Conservation (phyloP, 2,888 invertebrate species). For the Sinelater perroti region DNA sequence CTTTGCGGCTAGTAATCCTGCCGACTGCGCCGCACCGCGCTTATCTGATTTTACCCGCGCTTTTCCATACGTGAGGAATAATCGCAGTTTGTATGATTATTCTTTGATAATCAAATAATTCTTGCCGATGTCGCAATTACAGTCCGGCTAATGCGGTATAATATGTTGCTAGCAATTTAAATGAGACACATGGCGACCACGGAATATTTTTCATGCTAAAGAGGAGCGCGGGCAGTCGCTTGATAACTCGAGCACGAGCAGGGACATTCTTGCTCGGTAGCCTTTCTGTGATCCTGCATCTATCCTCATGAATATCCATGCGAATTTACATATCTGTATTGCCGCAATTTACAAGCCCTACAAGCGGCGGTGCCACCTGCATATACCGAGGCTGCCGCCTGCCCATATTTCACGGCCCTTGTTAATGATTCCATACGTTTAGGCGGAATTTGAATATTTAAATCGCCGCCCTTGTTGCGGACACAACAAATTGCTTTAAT, state of each 20-base stretch:
- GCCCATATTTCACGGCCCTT: slow-evolving; percentile 36
- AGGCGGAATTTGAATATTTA: slow-evolving; percentile 36
- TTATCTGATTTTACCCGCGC: no score
- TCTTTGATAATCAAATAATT: no score
- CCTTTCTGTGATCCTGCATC: slow-evolving; percentile 38
- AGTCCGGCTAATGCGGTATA: no score
- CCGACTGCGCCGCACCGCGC: no score
- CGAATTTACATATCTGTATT: slow-evolving; percentile 52
- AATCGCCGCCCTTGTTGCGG: slow-evolving; percentile 23
- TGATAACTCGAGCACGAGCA: slow-evolving; percentile 32
- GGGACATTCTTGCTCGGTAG: slow-evolving; percentile 35
- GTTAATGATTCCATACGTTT: slow-evolving; percentile 39
- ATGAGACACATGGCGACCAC: no score
- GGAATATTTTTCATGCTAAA: no score
- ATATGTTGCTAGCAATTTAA: no score
- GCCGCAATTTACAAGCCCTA: slow-evolving; percentile 52
- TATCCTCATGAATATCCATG: slow-evolving; percentile 51
- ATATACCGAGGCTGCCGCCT: slow-evolving; percentile 41
- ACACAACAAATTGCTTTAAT: slow-evolving; percentile 23
- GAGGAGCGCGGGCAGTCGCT: slow-evolving; percentile 24
- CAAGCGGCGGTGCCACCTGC: slow-evolving; percentile 48
- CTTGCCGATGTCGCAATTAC: no score
- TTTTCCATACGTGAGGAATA: no score
- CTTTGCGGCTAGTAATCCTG: no score
- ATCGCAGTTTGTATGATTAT: no score